Evolutionary conservation across 1,140 invertebrate genomes (phyloP).

Genomic region (Choristoneura fumiferana): DNA sequence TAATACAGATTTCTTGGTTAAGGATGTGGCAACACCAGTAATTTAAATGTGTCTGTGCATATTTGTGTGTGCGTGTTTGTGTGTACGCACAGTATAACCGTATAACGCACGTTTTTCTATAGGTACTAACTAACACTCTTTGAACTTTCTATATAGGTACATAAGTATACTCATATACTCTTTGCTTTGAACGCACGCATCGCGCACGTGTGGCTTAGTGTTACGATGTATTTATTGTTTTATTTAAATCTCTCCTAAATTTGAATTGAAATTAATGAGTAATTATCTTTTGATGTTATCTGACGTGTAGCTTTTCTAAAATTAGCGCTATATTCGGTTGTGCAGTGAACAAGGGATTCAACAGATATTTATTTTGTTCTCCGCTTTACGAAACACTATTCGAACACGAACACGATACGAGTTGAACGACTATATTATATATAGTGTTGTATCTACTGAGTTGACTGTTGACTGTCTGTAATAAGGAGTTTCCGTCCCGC

Average conservation of each 20-base stretch:
- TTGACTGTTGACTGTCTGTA: no score
- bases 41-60: no score
- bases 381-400: not conserved
- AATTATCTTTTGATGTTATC: slow-evolving; percentile 3
- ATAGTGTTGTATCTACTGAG: not conserved
- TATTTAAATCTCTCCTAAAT: no score
- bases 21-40: no score
- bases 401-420: not conserved
- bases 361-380: not conserved
- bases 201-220: not conserved
- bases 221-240: slow-evolving; percentile 4
- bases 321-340: not conserved
- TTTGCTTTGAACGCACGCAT: no score
- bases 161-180: no score
- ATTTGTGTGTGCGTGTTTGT: no score
- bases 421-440: not conserved
- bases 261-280: not conserved
- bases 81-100: no score
- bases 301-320: not conserved
- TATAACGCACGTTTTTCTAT: no score
- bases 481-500: slow-evolving; percentile 5
- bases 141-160: no score
- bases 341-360: not conserved
- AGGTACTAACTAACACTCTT: no score
- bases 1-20: no score